Evolutionary conservation across 2,888 invertebrate genomes (phyloP).

Genomic region (Plutella xylostella): DNA sequence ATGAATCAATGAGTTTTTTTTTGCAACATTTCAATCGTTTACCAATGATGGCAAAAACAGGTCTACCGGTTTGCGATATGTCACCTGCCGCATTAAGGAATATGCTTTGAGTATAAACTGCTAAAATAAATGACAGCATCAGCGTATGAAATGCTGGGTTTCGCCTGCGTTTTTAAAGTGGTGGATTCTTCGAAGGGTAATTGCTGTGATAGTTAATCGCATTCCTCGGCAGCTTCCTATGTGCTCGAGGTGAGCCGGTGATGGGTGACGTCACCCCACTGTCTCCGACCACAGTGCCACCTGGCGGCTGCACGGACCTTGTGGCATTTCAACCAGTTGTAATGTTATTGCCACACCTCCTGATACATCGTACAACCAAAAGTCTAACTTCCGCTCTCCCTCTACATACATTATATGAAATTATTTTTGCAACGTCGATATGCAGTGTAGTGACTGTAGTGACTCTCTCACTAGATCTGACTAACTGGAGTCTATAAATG

Average conservation of each 20-base stretch:
- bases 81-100: conserved; percentile 52
- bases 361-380: no score
- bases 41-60: conserved; percentile 39
- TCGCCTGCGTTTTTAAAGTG: background rate
- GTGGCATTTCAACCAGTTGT: no score
- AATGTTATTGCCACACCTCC: no score
- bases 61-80: conserved; percentile 42
- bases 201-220: background rate
- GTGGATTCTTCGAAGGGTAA: conserved; percentile 1
- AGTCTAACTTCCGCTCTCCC: no score
- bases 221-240: conserved; percentile 2
- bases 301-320: no score
- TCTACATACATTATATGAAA: no score
- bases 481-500: no score
- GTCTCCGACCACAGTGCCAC: background rate
- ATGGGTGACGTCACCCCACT: background rate
- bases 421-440: no score
- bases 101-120: conserved; percentile 16
- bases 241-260: conserved; percentile 4
- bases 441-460: no score
- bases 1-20: conserved; percentile 36
- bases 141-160: background rate
- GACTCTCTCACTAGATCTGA: no score
- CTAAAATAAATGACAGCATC: background rate
- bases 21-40: conserved; percentile 37